Evolutionary conservation across 2,888 invertebrate species (phyloP).

Genomic region (Brenthis daphne): DNA sequence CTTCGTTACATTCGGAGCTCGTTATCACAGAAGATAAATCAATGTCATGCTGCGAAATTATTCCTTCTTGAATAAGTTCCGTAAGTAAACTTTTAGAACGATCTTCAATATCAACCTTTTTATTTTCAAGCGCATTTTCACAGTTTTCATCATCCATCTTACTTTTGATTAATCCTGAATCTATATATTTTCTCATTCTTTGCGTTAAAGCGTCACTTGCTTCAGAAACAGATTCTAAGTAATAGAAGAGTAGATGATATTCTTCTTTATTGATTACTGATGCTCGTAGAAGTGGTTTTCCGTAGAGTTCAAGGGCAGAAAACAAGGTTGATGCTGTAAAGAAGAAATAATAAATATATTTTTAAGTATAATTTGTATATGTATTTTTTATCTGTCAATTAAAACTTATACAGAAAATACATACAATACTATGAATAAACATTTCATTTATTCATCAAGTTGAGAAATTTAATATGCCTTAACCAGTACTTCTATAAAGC

Average conservation of each 20-base stretch:
- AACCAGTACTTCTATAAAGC: no score
- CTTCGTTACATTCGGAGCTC: slow-evolving; percentile 63
- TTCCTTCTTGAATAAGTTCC: slow-evolving; percentile 74
- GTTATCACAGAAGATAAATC: slow-evolving; percentile 69
- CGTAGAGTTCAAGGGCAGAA: slow-evolving; percentile 85
- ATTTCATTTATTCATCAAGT: neutral
- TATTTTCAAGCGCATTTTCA: slow-evolving; percentile 37
- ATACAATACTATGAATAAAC: neutral
- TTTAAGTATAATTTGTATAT: no score
- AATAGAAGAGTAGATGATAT: slow-evolving; percentile 79
- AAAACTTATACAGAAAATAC: no score
- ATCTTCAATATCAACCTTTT: slow-evolving; percentile 46
- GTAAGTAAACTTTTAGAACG: slow-evolving; percentile 70
- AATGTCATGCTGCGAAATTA: slow-evolving; percentile 71
- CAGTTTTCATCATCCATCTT: slow-evolving; percentile 52
- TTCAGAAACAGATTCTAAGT: slow-evolving; percentile 76
- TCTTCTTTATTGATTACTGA: slow-evolving; percentile 78
- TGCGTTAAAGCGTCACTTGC: slow-evolving; percentile 74
- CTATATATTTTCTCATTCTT: slow-evolving; percentile 76
- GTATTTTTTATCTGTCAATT: no score
- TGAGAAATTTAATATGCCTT: no score
- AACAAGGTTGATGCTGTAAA: slow-evolving; percentile 80
- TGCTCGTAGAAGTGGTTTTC: slow-evolving; percentile 81
- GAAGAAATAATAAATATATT: slow-evolving; percentile 46
- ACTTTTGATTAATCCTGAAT: slow-evolving; percentile 71